These are phyloP conservation scores for Caenorhabditis doughertyi DNA, from an alignment of 2,888 invertebrate species.

Conservation along the genomic window DNA sequence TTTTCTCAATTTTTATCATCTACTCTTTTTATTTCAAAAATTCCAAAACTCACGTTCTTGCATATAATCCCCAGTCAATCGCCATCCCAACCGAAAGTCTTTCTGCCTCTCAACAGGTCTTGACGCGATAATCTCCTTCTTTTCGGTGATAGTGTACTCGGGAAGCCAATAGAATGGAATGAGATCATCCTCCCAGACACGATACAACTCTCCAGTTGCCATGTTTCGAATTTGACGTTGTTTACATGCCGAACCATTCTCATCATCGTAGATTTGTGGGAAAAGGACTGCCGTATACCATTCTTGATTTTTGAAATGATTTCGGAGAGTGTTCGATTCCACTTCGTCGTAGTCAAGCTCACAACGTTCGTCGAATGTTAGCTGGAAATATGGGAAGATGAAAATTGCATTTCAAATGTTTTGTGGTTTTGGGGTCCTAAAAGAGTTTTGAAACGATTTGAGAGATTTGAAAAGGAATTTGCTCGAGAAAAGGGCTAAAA, in stretches of 20 bases:
- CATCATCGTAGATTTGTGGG: background rate
- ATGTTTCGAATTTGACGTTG: slow-evolving; percentile 16
- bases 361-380: slow-evolving; percentile 3
- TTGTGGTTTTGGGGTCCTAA: background rate
- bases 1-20: background rate
- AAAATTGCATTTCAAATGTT: background rate
- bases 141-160: background rate
- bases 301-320: background rate
- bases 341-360: slow-evolving; percentile 4
- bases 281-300: slow-evolving; percentile 30
- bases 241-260: background rate
- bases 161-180: slow-evolving; percentile 36
- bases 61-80: background rate
- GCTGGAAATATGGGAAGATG: slow-evolving; percentile 6
- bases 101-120: background rate
- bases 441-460: too few relatives aligned
- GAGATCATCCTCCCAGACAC: slow-evolving; percentile 22
- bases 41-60: background rate
- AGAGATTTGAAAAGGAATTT: too few relatives aligned
- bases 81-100: background rate
- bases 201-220: background rate
- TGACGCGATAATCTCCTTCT: background rate
- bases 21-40: too few relatives aligned
- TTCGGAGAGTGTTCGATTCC: background rate
- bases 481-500: too few relatives aligned